Evolutionary conservation across 1,140 invertebrate species (phyloP), one percentile per base, ranked within the genome.

Genomic region (Formica exsecta): DNA sequence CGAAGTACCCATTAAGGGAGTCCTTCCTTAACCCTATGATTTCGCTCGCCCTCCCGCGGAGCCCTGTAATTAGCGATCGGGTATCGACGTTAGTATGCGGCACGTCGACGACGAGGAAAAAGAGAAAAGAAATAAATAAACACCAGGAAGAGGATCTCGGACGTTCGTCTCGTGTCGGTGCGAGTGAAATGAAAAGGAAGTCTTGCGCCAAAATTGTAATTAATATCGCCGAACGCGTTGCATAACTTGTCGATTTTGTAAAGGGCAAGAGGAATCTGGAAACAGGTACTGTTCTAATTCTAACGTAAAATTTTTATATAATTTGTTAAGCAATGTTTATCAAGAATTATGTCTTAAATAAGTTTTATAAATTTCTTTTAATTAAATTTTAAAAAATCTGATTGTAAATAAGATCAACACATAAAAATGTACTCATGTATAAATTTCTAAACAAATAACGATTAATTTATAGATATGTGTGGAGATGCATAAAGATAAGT

Each of bases 1-100:
- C 44, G 36, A 51, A 65, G 51, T 73, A n/a, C 62, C 84, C 75
- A 86, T 79, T 86, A 86, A 79, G 64, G 22, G 57, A 25, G 81
- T 75, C 62, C 71, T 87, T 86, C 85, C 32, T 64, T 86, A 66
- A 85, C 80, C 64, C 81, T 86, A 86, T 86, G 73, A 86, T 86
- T 86, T 79, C 38, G 75, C 38, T 66, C 84, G 75, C 75, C 62
- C 65, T 86, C 84, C 36, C 71, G 61, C 38, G 57, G 51, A 64
- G 75, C 57, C 25, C 38, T 61, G 59, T 85, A 66, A 77, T 85
- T 85, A 62, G 61, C 62, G 62, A 79, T 44, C 38, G 29, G 29
- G 11, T 38, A 54, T 76, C 84, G 44, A 62, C 38, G 19, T 77
- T 83, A 83, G 68, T 62, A 83, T 83, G 59, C 29, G 22, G 41